These are phyloP conservation scores for Autographa gamma DNA, from an alignment of 2,888 invertebrate genomes.

Conservation along the genomic window DNA sequence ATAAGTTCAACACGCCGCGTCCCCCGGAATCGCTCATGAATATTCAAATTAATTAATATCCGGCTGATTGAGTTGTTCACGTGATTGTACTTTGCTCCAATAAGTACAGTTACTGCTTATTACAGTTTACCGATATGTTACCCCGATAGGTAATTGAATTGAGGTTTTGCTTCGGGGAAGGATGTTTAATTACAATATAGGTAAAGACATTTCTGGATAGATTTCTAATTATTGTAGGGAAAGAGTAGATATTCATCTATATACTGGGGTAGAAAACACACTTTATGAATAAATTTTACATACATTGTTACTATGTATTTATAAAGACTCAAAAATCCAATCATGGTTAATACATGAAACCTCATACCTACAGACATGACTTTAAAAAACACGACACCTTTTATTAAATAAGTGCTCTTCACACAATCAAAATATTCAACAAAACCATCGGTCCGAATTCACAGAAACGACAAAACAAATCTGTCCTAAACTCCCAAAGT, in stretches of 20 bases:
- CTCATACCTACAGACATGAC: too few relatives aligned
- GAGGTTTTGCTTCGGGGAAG: neutral
- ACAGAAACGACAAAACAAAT: conserved; percentile 14
- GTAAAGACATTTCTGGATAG: neutral
- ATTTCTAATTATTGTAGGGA: neutral
- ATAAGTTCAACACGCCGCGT: conserved; percentile 11
- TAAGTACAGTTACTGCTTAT: conserved; percentile 19
- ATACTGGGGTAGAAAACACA: too few relatives aligned
- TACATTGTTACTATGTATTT: too few relatives aligned
- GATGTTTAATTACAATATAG: neutral
- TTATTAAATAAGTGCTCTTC: too few relatives aligned
- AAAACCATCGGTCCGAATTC: neutral
- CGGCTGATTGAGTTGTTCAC: conserved; percentile 36
- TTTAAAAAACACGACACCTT: too few relatives aligned
- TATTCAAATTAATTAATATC: conserved; percentile 51
- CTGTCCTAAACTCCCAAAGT: neutral
- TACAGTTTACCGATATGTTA: conserved; percentile 18
- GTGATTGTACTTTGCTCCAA: conserved; percentile 34
- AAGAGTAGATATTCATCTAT: neutral
- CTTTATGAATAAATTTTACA: too few relatives aligned
- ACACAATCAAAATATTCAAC: conserved; percentile 13
- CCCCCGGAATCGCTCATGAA: conserved; percentile 29
- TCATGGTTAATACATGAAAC: too few relatives aligned
- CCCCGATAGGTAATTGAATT: conserved; percentile 32
- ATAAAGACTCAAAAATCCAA: too few relatives aligned